phyloP scores from a whole-genome alignment of 2,797 vertebrate species.

The Sebastes ruberrimus region DNA sequence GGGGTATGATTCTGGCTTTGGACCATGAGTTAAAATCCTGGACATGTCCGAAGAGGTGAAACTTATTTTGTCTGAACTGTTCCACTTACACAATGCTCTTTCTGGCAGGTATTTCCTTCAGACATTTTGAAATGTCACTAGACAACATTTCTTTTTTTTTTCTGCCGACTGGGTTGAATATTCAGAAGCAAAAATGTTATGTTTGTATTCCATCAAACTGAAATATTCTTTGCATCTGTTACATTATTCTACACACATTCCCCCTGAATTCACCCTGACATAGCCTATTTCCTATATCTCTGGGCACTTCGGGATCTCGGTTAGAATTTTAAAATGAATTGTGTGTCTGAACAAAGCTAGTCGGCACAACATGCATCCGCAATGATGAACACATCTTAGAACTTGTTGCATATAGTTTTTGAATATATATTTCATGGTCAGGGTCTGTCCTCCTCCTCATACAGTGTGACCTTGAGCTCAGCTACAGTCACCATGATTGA shows the following conservation, averaged over 20 bases:
- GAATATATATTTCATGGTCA: not conserved
- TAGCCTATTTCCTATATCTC: not conserved
- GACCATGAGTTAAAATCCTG: no score
- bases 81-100: no score
- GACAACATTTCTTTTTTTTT: not conserved
- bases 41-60: no score
- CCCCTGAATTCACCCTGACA: not conserved
- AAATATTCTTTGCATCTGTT: not conserved
- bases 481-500: conserved; percentile 6
- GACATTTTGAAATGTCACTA: not conserved
- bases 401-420: not conserved
- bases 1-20: no score
- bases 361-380: not conserved
- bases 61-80: not conserved
- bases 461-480: conserved; percentile 29
- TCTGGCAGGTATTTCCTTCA: not conserved
- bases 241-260: not conserved
- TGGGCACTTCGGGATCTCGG: not conserved
- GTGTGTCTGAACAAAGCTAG: not conserved
- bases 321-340: not conserved
- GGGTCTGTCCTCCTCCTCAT: not conserved
- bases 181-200: no score
- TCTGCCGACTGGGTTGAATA: no score
- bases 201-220: not conserved
- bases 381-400: not conserved